Conservation (phyloP, 1,140 invertebrate genomes). For the Apis cerana region DNA sequence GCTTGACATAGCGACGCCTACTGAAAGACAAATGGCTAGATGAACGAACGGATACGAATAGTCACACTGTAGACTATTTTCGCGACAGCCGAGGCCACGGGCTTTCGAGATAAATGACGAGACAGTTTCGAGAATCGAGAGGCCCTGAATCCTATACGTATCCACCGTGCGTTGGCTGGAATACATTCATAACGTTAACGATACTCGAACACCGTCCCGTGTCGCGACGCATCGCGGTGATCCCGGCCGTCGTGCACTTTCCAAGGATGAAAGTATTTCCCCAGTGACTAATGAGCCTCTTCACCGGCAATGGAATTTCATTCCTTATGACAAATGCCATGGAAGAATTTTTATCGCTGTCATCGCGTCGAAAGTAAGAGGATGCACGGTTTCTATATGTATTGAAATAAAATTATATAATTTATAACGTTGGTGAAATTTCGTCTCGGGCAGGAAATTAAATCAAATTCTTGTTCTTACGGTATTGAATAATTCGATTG, state of each 20-base stretch:
- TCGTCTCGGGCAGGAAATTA: too few relatives aligned
- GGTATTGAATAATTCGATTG: too few relatives aligned
- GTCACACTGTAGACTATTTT: constrained; percentile 44
- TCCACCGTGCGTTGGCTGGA: not conserved
- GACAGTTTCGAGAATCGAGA: constrained; percentile 29
- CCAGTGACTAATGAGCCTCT: not conserved
- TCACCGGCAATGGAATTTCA: too few relatives aligned
- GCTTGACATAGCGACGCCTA: constrained; percentile 54
- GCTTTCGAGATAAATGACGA: constrained; percentile 44
- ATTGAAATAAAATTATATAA: too few relatives aligned
- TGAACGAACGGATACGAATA: constrained; percentile 47
- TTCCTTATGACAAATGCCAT: too few relatives aligned
- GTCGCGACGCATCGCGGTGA: not conserved
- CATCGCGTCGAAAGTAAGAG: too few relatives aligned
- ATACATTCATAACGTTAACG: not conserved
- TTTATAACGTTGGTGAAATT: too few relatives aligned
- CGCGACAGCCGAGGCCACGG: not conserved
- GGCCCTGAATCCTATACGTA: not conserved
- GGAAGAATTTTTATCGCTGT: too few relatives aligned
- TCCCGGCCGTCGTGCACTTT: not conserved
- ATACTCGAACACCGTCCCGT: not conserved
- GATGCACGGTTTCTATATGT: too few relatives aligned
- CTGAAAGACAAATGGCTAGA: constrained; percentile 60
- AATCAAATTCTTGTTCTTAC: too few relatives aligned
- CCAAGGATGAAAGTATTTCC: not conserved